Evolutionary conservation across 2,797 vertebrate species (phyloP).

Genomic region (Tragopan temminckii): DNA sequence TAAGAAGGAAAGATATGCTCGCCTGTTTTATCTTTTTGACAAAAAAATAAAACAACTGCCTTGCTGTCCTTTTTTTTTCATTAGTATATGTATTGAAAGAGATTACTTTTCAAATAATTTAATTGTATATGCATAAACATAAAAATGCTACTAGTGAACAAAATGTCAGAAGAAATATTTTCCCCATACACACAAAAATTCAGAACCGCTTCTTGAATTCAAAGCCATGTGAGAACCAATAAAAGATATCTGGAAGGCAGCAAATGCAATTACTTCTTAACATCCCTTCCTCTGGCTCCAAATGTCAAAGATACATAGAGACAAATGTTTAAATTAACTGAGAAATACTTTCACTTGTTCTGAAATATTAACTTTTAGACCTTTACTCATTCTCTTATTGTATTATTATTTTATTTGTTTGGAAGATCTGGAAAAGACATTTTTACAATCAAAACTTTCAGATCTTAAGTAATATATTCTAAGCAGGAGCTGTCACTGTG

Average conservation of each 20-base stretch:
- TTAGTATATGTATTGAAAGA: background rate
- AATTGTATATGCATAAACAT: background rate
- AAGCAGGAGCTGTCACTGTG: background rate
- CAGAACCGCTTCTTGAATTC: slow-evolving; percentile 36
- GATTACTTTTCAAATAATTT: slow-evolving; percentile 6
- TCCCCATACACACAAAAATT: background rate
- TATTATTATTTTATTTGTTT: slow-evolving; percentile 48
- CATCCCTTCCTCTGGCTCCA: slow-evolving; percentile 44
- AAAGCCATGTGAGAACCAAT: slow-evolving; percentile 50
- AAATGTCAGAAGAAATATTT: slow-evolving; percentile 63
- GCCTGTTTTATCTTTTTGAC: background rate
- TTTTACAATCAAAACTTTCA: slow-evolving; percentile 37
- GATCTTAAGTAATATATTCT: background rate
- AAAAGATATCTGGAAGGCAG: slow-evolving; percentile 62
- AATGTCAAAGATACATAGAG: slow-evolving; percentile 68
- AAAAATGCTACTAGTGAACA: slow-evolving; percentile 42
- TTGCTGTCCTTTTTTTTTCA: background rate
- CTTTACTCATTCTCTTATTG: background rate
- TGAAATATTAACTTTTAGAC: slow-evolving; percentile 48
- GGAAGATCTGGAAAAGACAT: background rate
- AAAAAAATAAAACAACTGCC: background rate
- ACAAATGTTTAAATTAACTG: slow-evolving; percentile 65
- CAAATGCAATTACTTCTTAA: slow-evolving; percentile 58
- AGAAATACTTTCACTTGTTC: slow-evolving; percentile 50
- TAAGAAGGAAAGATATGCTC: background rate